Evolutionary conservation across 1,140 invertebrate genomes (phyloP), one percentile per base, ranked within the genome.

Genomic region (Brachionus calyciflorus): DNA sequence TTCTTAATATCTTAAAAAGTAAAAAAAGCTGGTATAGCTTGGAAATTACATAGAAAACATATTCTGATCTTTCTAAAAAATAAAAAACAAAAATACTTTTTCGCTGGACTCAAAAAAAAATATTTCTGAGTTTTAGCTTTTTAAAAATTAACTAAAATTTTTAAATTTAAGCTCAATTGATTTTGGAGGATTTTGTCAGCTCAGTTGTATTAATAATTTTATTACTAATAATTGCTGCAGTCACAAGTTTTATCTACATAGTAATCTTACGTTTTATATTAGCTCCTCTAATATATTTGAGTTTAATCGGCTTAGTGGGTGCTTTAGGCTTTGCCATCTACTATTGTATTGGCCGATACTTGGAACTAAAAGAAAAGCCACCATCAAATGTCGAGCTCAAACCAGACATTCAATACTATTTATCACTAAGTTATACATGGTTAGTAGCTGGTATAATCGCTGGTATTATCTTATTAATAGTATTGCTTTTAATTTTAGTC

Each of bases 241-340:
- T 73, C 0, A 33, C 51, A 19, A 73, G 69, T 55, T 73, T 73
- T 73, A 41, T 73, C 3, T 73, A 73, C 24, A 55, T 73, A 12
- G 40, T 73, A 1, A 51, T 49, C 12, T 9, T 73, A 1, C 44
- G 69, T 33, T 73, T 49, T 12, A 55, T 73, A 1, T 7, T 73
- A 33, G 48, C 46, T 17, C 69, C 69, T 17, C 9, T 73, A 26
- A 55, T 73, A 5, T 73, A 73, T 10, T 21, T 73, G 4, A 73
- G 19, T 24, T 21, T 73, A 37, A 40, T 73, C 14, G 69, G 30
- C 28, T 14, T 73, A 41, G 51, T 73, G 1, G 69, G 28, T 28
- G 69, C 51, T 3, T 33, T 73, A 37, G 30, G 46, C 10, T 73
- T 73, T 46, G 44, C 46, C n/a, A 21, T 73, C 14, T 73, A 73